Conservation (phyloP, 2,888 invertebrate species). For the Chelonus formosanus region DNA sequence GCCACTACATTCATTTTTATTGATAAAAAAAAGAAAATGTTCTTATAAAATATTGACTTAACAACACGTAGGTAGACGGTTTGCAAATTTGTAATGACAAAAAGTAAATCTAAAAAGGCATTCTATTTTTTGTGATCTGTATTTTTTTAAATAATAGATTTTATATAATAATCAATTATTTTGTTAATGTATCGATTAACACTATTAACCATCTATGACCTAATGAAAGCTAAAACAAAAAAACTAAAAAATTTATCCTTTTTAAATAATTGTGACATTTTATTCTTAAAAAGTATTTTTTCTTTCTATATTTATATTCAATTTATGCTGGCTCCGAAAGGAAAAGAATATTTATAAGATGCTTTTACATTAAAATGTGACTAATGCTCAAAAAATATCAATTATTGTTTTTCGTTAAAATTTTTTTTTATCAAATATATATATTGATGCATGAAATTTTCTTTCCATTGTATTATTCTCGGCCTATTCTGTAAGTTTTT, state of each 20-base stretch:
- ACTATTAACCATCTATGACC: conserved; percentile 16
- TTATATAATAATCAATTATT: conserved; percentile 49
- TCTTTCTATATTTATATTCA: too few species aligned
- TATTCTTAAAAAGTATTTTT: background rate
- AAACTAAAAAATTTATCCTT: conserved; percentile 12
- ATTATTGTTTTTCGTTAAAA: conserved; percentile 5
- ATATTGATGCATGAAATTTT: too few species aligned
- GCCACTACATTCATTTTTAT: too few species aligned
- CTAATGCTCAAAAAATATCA: background rate
- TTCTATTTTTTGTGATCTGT: conserved; percentile 61
- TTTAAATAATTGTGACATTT: conserved; percentile 13
- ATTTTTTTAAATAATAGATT: conserved; percentile 61
- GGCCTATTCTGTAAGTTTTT: conserved; percentile 62
- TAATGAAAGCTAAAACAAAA: conserved; percentile 1
- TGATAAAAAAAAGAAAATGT: too few species aligned
- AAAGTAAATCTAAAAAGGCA: conserved; percentile 51
- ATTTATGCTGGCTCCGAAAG: too few species aligned
- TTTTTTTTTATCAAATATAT: conserved; percentile 18
- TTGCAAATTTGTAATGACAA: conserved; percentile 8
- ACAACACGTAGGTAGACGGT: background rate
- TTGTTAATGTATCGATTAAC: conserved; percentile 39
- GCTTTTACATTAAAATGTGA: too few species aligned
- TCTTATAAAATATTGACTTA: background rate
- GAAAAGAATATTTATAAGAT: conserved; percentile 32
- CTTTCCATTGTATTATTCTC: conserved; percentile 45